phyloP scores from a whole-genome alignment of 1,140 invertebrate species.

The Bombus breviceps region DNA sequence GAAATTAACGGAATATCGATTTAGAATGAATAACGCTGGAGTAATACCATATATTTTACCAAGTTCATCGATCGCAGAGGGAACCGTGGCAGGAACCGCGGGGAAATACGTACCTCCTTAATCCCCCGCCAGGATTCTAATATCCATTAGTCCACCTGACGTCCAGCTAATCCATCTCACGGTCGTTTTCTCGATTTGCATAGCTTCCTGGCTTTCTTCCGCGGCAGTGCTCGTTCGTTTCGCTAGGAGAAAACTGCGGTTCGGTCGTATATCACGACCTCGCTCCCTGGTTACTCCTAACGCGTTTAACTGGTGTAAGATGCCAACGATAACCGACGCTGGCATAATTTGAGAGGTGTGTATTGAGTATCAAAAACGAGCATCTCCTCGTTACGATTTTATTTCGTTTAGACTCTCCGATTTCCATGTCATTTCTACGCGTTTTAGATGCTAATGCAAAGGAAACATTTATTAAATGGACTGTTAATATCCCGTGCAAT shows the following conservation, averaged over 20 bases:
- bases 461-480: neutral
- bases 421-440: neutral
- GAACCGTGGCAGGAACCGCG: neutral
- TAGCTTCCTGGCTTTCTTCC: conserved; percentile 65
- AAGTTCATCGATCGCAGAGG: conserved; percentile 13
- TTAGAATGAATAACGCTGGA: neutral
- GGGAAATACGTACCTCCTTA: conserved; percentile 23
- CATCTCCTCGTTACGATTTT: conserved; percentile 13
- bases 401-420: neutral
- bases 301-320: conserved; percentile 2
- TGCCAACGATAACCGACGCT: conserved; percentile 52
- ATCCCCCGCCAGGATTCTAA: conserved; percentile 57
- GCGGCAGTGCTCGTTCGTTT: conserved; percentile 52
- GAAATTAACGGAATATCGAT: neutral
- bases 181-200: conserved; percentile 63
- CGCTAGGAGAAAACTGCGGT: conserved; percentile 51
- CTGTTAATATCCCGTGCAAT: neutral
- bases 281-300: conserved; percentile 27
- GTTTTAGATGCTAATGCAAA: neutral
- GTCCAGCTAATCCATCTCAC: conserved; percentile 62
- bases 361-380: conserved; percentile 47
- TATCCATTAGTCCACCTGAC: conserved; percentile 66
- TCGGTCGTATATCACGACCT: conserved; percentile 56
- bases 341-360: neutral
- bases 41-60: neutral